phyloP scores from a whole-genome alignment of 2,113 vertebrate species.

The Bufo gargarizans region DNA sequence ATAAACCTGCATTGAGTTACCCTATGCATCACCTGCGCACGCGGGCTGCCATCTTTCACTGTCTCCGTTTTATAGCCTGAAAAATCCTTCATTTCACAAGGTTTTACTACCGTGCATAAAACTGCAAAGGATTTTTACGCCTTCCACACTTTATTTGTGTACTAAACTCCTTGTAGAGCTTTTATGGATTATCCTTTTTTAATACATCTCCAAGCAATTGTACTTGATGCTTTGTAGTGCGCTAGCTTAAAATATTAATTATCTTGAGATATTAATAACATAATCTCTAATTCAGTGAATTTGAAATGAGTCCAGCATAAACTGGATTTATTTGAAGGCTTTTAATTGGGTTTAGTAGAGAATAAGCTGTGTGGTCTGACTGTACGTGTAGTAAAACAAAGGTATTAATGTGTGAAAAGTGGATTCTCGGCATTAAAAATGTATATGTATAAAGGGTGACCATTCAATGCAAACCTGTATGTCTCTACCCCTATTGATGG shows the following conservation, averaged over 20 bases:
- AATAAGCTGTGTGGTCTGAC: not conserved
- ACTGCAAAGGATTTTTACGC: conserved; percentile 58
- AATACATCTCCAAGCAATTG: conserved; percentile 64
- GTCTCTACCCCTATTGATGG: not conserved
- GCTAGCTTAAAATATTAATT: conserved; percentile 38
- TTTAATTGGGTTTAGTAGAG: conserved; percentile 7
- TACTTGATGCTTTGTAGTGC: conserved; percentile 42
- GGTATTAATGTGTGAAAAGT: not conserved
- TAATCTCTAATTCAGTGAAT: conserved; percentile 14
- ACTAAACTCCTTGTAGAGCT: conserved; percentile 65
- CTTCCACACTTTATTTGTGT: conserved; percentile 61
- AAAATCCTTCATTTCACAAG: conserved; percentile 64
- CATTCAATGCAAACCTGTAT: not conserved
- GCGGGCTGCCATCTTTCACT: conserved; percentile 38
- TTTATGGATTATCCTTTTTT: conserved; percentile 64
- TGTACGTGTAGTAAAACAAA: not conserved
- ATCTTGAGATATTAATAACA: conserved; percentile 31
- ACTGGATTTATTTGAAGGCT: conserved; percentile 2
- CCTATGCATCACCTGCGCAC: conserved; percentile 43
- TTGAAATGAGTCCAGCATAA: not conserved
- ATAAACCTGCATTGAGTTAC: conserved; percentile 12
- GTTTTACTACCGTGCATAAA: conserved; percentile 65
- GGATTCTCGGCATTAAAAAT: not conserved
- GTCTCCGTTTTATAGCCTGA: conserved; percentile 62
- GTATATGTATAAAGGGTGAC: not conserved